Evolutionary conservation across 2,888 invertebrate genomes (phyloP), one percentile per base, ranked within the genome.

Genomic region (Teleogryllus oceanicus): DNA sequence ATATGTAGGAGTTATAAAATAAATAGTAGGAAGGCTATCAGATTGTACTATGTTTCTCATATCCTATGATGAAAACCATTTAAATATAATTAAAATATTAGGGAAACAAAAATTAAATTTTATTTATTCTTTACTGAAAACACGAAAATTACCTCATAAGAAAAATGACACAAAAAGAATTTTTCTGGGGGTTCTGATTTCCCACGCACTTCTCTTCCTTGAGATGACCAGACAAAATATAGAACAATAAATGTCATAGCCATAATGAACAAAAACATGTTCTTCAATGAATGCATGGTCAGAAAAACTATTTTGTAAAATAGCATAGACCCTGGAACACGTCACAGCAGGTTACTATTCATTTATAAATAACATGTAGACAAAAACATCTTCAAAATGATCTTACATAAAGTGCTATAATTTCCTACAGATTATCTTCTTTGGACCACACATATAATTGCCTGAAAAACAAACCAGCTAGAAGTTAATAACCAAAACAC

Each of bases 1-100:
- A 85, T 92, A 93, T 74, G 94, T 94, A 81, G 94, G 94, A 81
- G 94, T 94, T 81, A 94, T 91, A 80, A 88, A 85, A 83, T 86
- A 87, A 76, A 88, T 85, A 74, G 83, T 84, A 50, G 87, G 86
- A 79, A 82, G 78, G 74, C 78, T 77, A 20, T 76, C 77, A 79
- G 78, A 76, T 20, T 79, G 62, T 16, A 62, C 37, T 62, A 79
- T 81, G 24, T 80, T 78, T 78, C 82, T 79, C 74, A 79, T 75
- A 78, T 82, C 82, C 82, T 82, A 74, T 5, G 74, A 77, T 16
- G 78, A 20, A 21, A 75, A n/a, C 13, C 13, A 62, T 62, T 62
- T 62, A 21, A 78, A 62, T 74, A 24, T 20, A 74, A 20, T 62
- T 37, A 62, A 62, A 78, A n/a, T 78, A 78, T 62, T 50, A 62